Conservation (phyloP, 92 coral and sea anemone genomes). For the Muricea muricata region DNA sequence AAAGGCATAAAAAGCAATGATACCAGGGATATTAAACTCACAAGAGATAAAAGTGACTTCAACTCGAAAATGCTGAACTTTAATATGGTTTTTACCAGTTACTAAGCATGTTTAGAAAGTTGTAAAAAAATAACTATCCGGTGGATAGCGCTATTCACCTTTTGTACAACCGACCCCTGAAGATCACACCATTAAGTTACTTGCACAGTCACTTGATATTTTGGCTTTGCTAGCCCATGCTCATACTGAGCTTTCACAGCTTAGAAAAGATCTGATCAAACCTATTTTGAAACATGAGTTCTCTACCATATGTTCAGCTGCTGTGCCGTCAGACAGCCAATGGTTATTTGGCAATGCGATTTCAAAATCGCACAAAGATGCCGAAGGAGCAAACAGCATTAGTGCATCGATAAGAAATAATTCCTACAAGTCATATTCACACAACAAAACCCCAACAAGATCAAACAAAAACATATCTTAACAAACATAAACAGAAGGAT, state of each 20-base stretch:
- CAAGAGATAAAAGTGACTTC: too few relatives aligned
- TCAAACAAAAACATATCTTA: neutral
- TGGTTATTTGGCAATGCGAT: constrained; percentile 48
- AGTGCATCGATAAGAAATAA: too few relatives aligned
- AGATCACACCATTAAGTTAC: neutral
- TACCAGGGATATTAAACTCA: too few relatives aligned
- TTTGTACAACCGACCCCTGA: too few relatives aligned
- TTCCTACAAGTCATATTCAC: neutral
- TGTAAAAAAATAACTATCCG: too few relatives aligned
- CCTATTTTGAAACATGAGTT: constrained; percentile 30
- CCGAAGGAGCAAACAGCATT: too few relatives aligned
- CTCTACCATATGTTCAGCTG: constrained; percentile 1
- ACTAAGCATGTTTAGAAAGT: too few relatives aligned
- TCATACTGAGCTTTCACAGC: constrained; percentile 24
- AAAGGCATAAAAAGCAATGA: too few relatives aligned
- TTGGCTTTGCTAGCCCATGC: too few relatives aligned
- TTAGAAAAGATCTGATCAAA: constrained; percentile 32
- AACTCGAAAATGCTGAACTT: too few relatives aligned
- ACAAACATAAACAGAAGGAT: neutral
- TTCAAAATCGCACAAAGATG: constrained; percentile 25
- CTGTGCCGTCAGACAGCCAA: constrained; percentile 13
- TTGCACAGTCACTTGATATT: constrained; percentile 3
- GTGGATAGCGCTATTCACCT: too few relatives aligned
- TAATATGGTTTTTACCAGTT: too few relatives aligned
- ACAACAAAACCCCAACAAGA: neutral